A percentile compares a stretch with the other conserved stretches of the same genome.
These are phyloP conservation scores for Aeoliscus strigatus DNA, from an alignment of 2,797 vertebrate species.

Conservation along the genomic window DNA sequence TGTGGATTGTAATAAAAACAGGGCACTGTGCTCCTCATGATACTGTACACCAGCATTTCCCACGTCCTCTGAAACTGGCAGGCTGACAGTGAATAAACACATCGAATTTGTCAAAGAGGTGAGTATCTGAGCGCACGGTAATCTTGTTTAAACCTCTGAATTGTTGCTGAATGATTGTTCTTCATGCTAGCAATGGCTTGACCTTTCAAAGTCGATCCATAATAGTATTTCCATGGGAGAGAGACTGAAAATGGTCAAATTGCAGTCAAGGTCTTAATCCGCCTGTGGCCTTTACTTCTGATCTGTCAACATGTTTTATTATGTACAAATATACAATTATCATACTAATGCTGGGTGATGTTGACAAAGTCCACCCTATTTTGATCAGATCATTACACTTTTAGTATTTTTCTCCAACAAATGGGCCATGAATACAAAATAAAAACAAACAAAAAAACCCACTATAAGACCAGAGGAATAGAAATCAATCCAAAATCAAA, in stretches of 20 bases:
- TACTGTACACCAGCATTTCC: too few relatives aligned
- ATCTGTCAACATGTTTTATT: too few relatives aligned
- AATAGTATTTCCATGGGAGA: slow-evolving; percentile 23
- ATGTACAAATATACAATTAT: too few relatives aligned
- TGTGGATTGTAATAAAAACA: slow-evolving; percentile 14
- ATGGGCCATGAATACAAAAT: slow-evolving; percentile 22
- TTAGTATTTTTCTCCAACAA: slow-evolving; percentile 12
- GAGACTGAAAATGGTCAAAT: slow-evolving; percentile 28
- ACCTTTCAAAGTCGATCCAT: slow-evolving; percentile 52
- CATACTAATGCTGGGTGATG: slow-evolving; percentile 36
- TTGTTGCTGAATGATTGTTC: slow-evolving; percentile 31
- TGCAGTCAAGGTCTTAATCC: slow-evolving; percentile 35
- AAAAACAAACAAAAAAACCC: slow-evolving; percentile 23
- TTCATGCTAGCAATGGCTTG: slow-evolving; percentile 22
- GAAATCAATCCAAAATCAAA: slow-evolving; percentile 19
- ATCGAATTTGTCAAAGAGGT: slow-evolving; percentile 10
- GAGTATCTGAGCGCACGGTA: slow-evolving; percentile 5
- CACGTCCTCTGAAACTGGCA: not conserved
- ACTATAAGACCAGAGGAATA: slow-evolving; percentile 8
- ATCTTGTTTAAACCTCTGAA: slow-evolving; percentile 10
- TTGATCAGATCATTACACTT: slow-evolving; percentile 20
- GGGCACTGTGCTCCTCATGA: not conserved
- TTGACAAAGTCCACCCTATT: slow-evolving; percentile 1
- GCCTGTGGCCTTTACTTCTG: slow-evolving; percentile 34
- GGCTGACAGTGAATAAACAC: slow-evolving; percentile 6